A percentile compares a stretch with the other conserved stretches of the same genome.
These are phyloP conservation scores for Sebastiscus tertius DNA, from an alignment of 2,797 vertebrate genomes.

Conservation along the genomic window DNA sequence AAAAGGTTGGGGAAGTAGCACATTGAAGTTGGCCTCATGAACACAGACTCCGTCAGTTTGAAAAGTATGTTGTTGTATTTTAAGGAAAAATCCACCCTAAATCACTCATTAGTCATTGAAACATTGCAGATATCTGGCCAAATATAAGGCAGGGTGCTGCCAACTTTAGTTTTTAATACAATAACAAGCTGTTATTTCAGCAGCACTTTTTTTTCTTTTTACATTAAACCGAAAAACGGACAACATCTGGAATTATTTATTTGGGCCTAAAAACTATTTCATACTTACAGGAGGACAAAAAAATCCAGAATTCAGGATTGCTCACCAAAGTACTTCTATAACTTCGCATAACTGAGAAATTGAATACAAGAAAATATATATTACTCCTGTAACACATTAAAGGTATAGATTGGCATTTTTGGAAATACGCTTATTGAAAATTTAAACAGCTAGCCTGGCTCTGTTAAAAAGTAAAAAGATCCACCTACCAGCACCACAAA, in stretches of 20 bases:
- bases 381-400: background rate
- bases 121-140: background rate
- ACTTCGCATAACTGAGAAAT: background rate
- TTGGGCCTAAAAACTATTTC: background rate
- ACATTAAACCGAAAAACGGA: background rate
- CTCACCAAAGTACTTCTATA: background rate
- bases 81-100: slow-evolving; percentile 44
- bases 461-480: too few relatives aligned
- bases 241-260: background rate
- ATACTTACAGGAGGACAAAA: background rate
- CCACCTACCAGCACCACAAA: background rate
- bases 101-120: background rate
- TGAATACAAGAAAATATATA: background rate
- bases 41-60: slow-evolving; percentile 55
- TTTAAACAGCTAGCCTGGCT: background rate
- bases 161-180: background rate
- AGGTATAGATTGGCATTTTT: background rate
- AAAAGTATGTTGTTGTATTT: slow-evolving; percentile 44
- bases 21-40: slow-evolving; percentile 47
- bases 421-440: background rate
- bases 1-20: slow-evolving; percentile 57
- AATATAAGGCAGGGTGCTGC: background rate
- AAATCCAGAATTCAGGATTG: background rate
- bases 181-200: background rate
- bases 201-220: too few relatives aligned